Conservation (phyloP, 2,113 vertebrate genomes). For the Formicarius rufipectus region DNA sequence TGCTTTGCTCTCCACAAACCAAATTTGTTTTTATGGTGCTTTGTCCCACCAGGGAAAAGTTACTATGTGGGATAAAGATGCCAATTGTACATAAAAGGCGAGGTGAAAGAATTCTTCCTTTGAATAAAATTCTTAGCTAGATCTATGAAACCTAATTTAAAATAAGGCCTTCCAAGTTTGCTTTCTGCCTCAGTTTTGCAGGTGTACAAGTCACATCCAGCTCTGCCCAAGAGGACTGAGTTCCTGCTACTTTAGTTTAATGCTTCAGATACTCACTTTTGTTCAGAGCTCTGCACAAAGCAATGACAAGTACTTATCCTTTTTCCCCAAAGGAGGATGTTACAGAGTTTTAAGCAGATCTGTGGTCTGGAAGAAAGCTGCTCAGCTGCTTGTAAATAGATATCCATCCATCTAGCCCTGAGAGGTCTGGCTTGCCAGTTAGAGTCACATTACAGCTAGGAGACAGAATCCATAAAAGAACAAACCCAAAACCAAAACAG, state of each 20-base stretch:
- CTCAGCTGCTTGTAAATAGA: background rate
- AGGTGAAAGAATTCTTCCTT: background rate
- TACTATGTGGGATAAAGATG: background rate
- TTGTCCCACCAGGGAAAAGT: background rate
- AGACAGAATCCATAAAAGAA: background rate
- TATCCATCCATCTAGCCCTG: background rate
- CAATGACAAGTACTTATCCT: background rate
- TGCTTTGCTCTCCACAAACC: background rate
- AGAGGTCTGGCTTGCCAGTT: background rate
- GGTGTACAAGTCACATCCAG: background rate
- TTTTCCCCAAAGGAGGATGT: background rate
- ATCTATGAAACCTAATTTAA: background rate
- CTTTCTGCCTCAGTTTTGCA: background rate
- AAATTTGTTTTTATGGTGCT: background rate
- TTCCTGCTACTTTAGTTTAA: background rate
- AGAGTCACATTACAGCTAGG: background rate
- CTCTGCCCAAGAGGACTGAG: background rate
- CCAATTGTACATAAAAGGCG: background rate
- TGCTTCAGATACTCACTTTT: background rate
- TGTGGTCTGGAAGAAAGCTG: background rate
- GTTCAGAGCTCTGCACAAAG: background rate
- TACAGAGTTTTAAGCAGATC: background rate
- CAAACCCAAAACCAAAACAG: background rate
- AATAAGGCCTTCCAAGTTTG: background rate
- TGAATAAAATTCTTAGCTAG: background rate